Conservation (phyloP, 1,140 invertebrate genomes). For the Lepidurus couesii region DNA sequence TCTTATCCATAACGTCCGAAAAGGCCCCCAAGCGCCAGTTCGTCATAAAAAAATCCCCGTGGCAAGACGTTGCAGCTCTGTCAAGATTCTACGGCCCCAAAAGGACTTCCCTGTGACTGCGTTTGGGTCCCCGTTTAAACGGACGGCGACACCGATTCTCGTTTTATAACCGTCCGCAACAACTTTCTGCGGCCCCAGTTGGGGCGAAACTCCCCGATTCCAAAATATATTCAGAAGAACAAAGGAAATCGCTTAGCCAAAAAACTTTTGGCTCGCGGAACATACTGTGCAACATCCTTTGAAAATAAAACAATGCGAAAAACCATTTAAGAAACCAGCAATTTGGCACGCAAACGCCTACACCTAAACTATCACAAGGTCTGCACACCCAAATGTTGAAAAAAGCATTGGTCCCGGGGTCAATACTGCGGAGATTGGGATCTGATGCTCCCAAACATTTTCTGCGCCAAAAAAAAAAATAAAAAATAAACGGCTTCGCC, state of each 20-base stretch:
- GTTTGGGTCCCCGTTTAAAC: background rate
- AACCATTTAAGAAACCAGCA: background rate
- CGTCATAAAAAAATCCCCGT: background rate
- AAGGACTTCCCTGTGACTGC: background rate
- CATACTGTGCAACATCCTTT: too few relatives aligned
- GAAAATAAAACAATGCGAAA: too few relatives aligned
- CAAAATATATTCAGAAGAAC: background rate
- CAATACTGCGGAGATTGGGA: background rate
- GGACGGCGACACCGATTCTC: background rate
- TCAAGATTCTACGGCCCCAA: background rate
- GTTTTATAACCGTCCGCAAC: background rate
- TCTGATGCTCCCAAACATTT: background rate
- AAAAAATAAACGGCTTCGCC: too few relatives aligned
- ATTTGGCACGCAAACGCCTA: constrained; percentile 9
- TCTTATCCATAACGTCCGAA: background rate
- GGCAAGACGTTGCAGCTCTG: background rate
- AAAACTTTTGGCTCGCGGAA: too few relatives aligned
- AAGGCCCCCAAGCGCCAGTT: background rate
- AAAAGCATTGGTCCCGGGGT: background rate
- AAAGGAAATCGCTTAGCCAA: background rate
- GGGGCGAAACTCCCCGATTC: background rate
- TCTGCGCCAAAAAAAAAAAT: too few relatives aligned
- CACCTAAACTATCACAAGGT: background rate
- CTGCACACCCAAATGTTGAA: background rate
- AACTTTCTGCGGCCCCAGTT: background rate